phyloP scores from a whole-genome alignment of 1,140 invertebrate genomes.

The Anoplophora glabripennis region DNA sequence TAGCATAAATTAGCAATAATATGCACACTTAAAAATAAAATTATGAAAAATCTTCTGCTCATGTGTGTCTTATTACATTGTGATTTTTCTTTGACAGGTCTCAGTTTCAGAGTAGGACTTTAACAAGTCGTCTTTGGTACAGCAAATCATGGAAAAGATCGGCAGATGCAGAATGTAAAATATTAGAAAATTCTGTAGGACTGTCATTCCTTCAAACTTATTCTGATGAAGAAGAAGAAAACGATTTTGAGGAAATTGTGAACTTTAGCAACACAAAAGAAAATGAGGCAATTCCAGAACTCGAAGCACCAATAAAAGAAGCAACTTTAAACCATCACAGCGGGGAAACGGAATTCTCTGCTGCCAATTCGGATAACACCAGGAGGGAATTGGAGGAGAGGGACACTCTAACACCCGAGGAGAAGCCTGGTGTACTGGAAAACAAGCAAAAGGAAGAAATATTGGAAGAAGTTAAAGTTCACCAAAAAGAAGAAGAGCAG shows the following conservation, averaged over 20 bases:
- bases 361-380: no score
- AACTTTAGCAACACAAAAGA: conserved; percentile 4
- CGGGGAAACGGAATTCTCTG: no score
- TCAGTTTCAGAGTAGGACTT: conserved; percentile 2
- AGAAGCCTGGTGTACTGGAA: conserved; percentile 1
- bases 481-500: not conserved
- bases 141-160: conserved; percentile 32
- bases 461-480: not conserved
- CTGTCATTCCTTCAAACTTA: conserved; percentile 42
- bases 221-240: conserved; percentile 38
- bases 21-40: no score
- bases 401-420: not conserved
- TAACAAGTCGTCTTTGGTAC: conserved; percentile 33
- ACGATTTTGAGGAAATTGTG: conserved; percentile 17
- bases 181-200: conserved; percentile 39
- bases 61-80: not conserved
- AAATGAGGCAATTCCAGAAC: not conserved
- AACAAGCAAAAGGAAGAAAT: conserved; percentile 9
- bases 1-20: no score
- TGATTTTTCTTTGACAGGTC: conserved; percentile 1
- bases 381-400: no score
- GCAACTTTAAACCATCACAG: no score
- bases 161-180: conserved; percentile 31
- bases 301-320: no score
- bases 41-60: no score